Evolutionary conservation across 2,888 invertebrate species (phyloP), one percentile per base, ranked within the genome.

Genomic region (Brachylomia viminalis): DNA sequence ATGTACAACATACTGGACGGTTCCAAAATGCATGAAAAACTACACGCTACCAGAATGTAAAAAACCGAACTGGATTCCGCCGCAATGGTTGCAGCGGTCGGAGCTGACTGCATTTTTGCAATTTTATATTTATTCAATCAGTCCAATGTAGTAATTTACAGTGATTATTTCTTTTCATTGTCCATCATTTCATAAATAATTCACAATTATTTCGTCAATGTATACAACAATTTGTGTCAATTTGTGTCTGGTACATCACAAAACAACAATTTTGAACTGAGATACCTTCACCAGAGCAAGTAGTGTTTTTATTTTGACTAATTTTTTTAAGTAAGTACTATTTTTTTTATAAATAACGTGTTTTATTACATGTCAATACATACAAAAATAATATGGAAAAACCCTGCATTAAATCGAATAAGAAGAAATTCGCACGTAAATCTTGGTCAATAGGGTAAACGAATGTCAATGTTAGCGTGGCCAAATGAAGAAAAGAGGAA

Each of bases 401-500:
- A n/a, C 27, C 79, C n/a, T 52, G 59, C 38, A 45, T 52, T 45
- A 67, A n/a, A 64, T 56, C 79, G 79, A 70, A 52, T 68, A 67
- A 81, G 64, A 69, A 64, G 61, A 75, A 72, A 62, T 71, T 82
- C 77, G 59, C 80, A 85, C 87, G 85, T 88, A 88, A 90, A 91
- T 89, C 87, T 90, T 87, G 89, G 90, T 89, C 88, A 92, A 89
- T 87, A 88, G 86, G 84, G 87, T 88, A 88, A 88, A 84, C 87
- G 91, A 91, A 92, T 91, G 92, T 91, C 91, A 92, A 91, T 90
- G 90, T 88, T 88, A 90, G 88, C 82, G 76, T 78, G 72, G 80
- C 82, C 86, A 87, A 88, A 89, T 79, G 82, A 82, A 88, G 89
- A 90, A 92, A 91, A 84, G 91, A 90, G 87, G 80, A 82, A 87